Base-by-base conservation (phyloP, 2,888 invertebrate species). In the Drosophila mayaguana region DNA sequence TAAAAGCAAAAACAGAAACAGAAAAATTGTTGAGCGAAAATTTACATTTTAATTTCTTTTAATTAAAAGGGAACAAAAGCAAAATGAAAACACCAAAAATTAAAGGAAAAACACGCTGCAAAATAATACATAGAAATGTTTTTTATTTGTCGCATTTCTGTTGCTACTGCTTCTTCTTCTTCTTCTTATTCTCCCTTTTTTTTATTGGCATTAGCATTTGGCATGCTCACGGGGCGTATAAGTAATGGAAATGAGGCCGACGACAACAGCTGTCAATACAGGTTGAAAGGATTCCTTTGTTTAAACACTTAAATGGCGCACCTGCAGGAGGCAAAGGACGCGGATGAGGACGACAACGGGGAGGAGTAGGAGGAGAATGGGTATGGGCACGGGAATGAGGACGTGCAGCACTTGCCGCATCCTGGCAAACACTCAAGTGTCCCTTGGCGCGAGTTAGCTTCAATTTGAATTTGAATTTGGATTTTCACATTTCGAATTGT, bases 31-130 rank as follows among this genome's bases (percentile, higher is more conserved):
- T 61, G 40, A 61, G 57, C 56, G 64, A 48, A 63, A 89, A 84
- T 84, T 84, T 84, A 89, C 89, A 84, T 84, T 84, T 84, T 84
- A 84, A 84, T 84, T 89, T 89, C 75, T 81, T 89, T 89, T 89
- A 88, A 84, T 89, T 89, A 84, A 89, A 84, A 78, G 59, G 51
- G 61, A 64, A 53, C 48, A 56, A 70, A 42, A 28, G n/a, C 38
- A 4, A 46, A 18, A 25, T 36, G 22, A 46, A 46, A 18, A 42
- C 40, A 42, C 18, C 42, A 42, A 28, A 60, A 63, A 50, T 12
- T 6, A 63, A 50, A 32, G 34, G 36, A 55, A 56, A 54, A 74
- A 62, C 42, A 67, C 42, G 46, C 40, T 38, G 43, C 46, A 67
- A 74, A 74, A 74, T 74, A 88, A 82, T 64, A 87, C 89, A 84